Percentiles rank a stretch among this genome's conserved stretches.
phyloP scores from a whole-genome alignment of 2,113 vertebrate genomes.

The Corythaixoides concolor region DNA sequence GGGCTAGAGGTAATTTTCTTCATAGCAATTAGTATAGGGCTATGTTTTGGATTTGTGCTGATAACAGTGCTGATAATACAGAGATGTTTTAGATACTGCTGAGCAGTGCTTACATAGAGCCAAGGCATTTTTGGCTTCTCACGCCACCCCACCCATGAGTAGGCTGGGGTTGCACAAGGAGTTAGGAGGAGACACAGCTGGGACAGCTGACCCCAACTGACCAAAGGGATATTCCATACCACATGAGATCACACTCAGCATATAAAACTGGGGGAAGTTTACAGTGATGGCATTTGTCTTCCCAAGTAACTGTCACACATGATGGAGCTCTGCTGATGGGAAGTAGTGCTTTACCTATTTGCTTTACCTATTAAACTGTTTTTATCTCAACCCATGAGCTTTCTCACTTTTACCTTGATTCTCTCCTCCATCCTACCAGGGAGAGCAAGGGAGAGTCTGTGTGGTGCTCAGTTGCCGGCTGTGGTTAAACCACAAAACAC shows the following conservation, averaged over 20 bases:
- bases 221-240: too few relatives aligned
- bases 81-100: neutral
- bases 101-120: neutral
- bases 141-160: rapidly evolving
- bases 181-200: too few relatives aligned
- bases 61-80: neutral
- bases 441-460: rapidly evolving
- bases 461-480: neutral
- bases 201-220: too few relatives aligned
- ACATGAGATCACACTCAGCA: neutral
- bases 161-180: neutral
- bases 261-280: neutral
- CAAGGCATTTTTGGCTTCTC: neutral
- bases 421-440: rapidly evolving
- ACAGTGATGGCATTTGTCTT: neutral
- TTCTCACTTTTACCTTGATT: neutral
- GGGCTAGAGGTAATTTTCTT: neutral
- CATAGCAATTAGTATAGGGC: neutral
- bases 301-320: too few relatives aligned
- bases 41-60: neutral
- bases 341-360: too few relatives aligned
- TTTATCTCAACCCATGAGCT: neutral
- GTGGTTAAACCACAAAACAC: neutral
- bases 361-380: neutral
- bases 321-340: too few relatives aligned